Percentiles rank a stretch among this genome's conserved stretches.
phyloP scores from a whole-genome alignment of 2,113 vertebrate species.

The Chunga burmeisteri region DNA sequence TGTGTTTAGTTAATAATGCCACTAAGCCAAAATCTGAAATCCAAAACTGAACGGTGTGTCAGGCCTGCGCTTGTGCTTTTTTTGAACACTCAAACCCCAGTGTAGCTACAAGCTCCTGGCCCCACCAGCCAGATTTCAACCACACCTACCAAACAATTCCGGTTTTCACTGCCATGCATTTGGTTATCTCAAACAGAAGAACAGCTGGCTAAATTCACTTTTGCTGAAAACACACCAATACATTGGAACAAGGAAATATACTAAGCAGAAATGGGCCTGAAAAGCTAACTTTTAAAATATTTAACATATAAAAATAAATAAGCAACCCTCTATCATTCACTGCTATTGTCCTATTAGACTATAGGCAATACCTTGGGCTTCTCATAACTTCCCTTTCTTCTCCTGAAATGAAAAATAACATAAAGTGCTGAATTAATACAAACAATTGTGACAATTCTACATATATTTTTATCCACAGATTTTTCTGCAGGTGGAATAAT shows the following conservation, averaged over 20 bases:
- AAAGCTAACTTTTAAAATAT: background rate
- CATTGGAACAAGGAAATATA: background rate
- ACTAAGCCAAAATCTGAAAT: background rate
- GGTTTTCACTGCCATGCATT: background rate
- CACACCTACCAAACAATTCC: background rate
- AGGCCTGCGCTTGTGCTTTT: background rate
- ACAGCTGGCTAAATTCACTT: background rate
- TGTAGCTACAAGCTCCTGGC: rapidly evolving
- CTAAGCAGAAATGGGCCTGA: background rate
- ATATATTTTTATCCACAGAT: background rate
- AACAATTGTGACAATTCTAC: background rate
- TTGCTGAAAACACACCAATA: background rate
- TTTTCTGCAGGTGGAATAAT: conserved; percentile 3
- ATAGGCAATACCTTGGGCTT: background rate
- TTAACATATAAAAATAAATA: background rate
- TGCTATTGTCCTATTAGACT: background rate
- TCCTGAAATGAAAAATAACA: conserved; percentile 48
- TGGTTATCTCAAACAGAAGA: background rate
- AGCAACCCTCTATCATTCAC: background rate
- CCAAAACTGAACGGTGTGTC: background rate
- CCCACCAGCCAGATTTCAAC: background rate
- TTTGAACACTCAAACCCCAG: background rate
- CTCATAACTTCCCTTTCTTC: background rate
- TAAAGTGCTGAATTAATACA: background rate
- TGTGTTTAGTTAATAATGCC: background rate